Evolutionary conservation across 2,888 invertebrate species (phyloP).

Genomic region (Germaria angustata): DNA sequence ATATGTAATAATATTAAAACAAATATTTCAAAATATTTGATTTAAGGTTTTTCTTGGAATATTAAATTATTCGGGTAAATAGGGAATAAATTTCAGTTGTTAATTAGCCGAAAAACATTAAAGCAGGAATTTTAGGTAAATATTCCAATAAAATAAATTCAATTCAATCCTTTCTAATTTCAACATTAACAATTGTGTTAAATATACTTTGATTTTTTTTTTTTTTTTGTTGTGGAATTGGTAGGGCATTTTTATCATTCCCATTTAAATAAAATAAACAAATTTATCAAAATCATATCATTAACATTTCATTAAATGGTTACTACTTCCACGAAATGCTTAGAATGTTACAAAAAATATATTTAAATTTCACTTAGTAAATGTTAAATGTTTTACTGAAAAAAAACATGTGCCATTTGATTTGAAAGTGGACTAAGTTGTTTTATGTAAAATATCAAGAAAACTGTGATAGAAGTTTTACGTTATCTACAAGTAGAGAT

Average conservation of each 20-base stretch:
- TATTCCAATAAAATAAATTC: no score
- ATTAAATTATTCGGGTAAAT: no score
- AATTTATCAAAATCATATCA: constrained; percentile 13
- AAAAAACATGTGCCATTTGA: not conserved
- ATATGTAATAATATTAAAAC: no score
- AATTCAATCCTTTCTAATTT: no score
- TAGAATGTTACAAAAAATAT: not conserved
- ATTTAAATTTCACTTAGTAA: not conserved
- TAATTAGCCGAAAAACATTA: not conserved
- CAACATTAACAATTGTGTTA: not conserved
- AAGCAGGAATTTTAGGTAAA: not conserved
- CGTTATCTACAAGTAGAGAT: no score
- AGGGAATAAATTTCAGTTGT: not conserved
- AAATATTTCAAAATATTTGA: no score
- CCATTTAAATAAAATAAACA: constrained; percentile 16
- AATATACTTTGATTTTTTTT: not conserved
- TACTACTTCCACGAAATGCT: constrained; percentile 2
- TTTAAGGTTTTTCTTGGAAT: no score
- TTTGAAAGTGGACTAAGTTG: not conserved
- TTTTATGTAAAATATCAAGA: not conserved
- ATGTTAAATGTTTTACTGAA: constrained; percentile 21
- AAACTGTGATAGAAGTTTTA: not conserved
- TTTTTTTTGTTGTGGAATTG: no score
- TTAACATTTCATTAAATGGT: constrained; percentile 22
- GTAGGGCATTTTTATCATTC: constrained; percentile 71